A percentile compares a stretch with the other conserved stretches of the same genome.
Conservation (phyloP, 2,888 invertebrate genomes). For the Caenorhabditis sp. region DNA sequence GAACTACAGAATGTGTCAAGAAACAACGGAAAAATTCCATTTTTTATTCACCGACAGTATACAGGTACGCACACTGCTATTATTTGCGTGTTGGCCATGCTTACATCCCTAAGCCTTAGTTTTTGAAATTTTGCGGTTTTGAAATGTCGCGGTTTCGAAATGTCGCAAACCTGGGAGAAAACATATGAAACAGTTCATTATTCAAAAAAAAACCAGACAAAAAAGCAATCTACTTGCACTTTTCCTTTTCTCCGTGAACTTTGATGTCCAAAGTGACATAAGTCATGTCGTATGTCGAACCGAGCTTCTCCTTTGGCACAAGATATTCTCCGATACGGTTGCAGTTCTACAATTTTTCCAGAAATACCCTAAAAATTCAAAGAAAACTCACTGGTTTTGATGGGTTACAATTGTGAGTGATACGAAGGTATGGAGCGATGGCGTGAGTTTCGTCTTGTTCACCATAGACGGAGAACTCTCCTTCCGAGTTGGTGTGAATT, state of each 20-base stretch:
- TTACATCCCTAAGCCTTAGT: too few species aligned
- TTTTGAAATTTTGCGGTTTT: too few species aligned
- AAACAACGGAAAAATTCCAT: too few species aligned
- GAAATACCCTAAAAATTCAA: not conserved
- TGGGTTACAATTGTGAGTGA: conserved; percentile 54
- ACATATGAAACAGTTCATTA: too few species aligned
- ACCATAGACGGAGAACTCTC: conserved; percentile 53
- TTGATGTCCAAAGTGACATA: conserved; percentile 58
- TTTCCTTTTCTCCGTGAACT: conserved; percentile 60
- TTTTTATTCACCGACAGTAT: too few species aligned
- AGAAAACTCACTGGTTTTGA: conserved; percentile 41
- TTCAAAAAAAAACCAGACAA: not conserved
- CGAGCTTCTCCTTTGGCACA: conserved; percentile 53
- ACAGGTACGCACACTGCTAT: too few species aligned
- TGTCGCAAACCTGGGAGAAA: too few species aligned
- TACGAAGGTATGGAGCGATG: conserved; percentile 54
- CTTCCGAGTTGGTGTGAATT: conserved; percentile 51
- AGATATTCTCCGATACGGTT: conserved; percentile 46
- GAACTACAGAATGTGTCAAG: too few species aligned
- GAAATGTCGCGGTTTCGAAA: too few species aligned
- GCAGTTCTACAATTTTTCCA: conserved; percentile 43
- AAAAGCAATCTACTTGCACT: conserved; percentile 39
- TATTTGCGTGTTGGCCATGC: too few species aligned
- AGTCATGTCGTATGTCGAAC: conserved; percentile 56
- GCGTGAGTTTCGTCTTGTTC: conserved; percentile 56